Evolutionary conservation across 2,797 vertebrate genomes (phyloP).

Genomic region (Carcharodon carcharias): DNA sequence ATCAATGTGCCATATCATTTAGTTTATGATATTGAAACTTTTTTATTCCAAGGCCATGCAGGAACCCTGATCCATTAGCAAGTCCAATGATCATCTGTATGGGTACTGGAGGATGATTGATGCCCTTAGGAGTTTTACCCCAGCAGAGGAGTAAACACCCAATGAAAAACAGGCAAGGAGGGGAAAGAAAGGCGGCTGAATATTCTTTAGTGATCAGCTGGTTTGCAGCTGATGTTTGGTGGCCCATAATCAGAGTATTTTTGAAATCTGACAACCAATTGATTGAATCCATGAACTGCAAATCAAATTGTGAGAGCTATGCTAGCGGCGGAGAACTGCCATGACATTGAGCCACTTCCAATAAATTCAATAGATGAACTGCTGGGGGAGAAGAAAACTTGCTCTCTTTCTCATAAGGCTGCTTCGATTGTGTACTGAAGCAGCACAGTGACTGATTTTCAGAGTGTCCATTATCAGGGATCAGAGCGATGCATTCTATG

Average conservation of each 20-base stretch:
- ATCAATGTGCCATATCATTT: conserved; percentile 8
- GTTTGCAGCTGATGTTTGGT: background rate
- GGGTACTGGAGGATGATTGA: background rate
- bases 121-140: background rate
- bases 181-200: background rate
- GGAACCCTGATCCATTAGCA: background rate
- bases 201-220: background rate
- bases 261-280: background rate
- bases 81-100: background rate
- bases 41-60: conserved; percentile 20
- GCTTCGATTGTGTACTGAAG: background rate
- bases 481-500: too few species aligned
- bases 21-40: background rate
- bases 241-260: background rate
- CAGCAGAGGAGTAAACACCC: background rate
- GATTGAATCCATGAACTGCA: background rate
- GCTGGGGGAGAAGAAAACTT: background rate
- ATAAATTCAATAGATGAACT: background rate
- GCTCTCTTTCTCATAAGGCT: background rate
- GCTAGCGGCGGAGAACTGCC: background rate
- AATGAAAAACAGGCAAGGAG: background rate
- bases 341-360: background rate
- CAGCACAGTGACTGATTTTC: background rate
- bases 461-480: background rate
- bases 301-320: background rate